Conservation (phyloP, 2,888 invertebrate species). For the Ptilodon capucinus region DNA sequence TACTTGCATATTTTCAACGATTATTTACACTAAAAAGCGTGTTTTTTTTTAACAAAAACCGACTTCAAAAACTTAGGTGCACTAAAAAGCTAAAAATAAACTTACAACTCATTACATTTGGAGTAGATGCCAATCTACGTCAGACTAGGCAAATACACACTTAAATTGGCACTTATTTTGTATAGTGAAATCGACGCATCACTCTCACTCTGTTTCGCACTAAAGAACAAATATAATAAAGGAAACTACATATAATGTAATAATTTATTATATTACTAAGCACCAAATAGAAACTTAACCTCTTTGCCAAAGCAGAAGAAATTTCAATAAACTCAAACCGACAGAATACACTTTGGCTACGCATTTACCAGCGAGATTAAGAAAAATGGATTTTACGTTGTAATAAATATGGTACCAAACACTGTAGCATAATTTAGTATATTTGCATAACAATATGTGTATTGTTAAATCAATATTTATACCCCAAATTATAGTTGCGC, state of each 20-base stretch:
- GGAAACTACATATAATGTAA: background rate
- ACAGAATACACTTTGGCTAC: background rate
- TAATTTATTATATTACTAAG: background rate
- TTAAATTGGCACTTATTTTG: no score
- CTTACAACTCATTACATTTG: no score
- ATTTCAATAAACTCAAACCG: background rate
- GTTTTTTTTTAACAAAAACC: no score
- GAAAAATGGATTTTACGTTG: background rate
- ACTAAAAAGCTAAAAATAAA: no score
- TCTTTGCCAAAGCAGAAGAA: background rate
- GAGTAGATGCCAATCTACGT: no score
- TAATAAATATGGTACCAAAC: background rate
- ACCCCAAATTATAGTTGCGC: conserved; percentile 20
- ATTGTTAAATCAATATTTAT: conserved; percentile 18
- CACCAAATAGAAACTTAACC: background rate
- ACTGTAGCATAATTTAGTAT: background rate
- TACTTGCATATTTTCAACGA: no score
- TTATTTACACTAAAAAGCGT: no score
- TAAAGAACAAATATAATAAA: no score
- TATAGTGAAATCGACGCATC: no score
- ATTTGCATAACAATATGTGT: conserved; percentile 18
- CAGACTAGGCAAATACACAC: no score
- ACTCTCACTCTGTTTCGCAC: no score
- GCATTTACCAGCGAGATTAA: background rate
- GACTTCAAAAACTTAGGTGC: no score